Base-by-base conservation (phyloP, 2,113 vertebrate genomes). In the Agelaius phoeniceus region DNA sequence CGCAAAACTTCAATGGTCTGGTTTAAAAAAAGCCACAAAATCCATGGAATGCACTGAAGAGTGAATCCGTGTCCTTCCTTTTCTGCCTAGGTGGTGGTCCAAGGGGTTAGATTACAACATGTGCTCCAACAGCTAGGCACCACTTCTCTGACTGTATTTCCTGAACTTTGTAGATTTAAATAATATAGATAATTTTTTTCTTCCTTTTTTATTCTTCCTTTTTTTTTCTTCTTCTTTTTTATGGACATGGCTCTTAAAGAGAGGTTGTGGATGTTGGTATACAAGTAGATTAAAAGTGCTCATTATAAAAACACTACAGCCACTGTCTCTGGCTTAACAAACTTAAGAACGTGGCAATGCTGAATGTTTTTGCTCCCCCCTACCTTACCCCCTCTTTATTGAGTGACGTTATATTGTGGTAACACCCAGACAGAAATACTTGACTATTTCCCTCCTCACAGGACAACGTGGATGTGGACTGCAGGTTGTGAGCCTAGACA, bases 381-480 rank as follows among this genome's bases (percentile, higher is more conserved):
- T 87, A 67, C 63, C 68, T 96, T 92, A 49, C 76, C 90, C 88
- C 44, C 77, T 90, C 84, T 94, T 37, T 97, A 46, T 84, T 97
- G 49, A 97, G 93, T 95, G 16, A 30, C 75, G 49, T 95, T 97
- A 66, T 93, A 89, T 97, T 97, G 54, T 97, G 96, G 85, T 97
- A 97, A 97, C 85, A 98, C 61, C 89, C 96, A 97, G 96, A 96
- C 89, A 95, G 95, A 97, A 97, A 95, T 96, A 96, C 88, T 97
- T 54, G 76, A 97, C 97, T 98, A 97, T 98, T 97, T 94, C 82
- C 90, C 90, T 97, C 87, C 97, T 97, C 94, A 97, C 97, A 98
- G 98, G 98, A 97, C 97, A 98, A 97, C 91, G 96, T 97, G 97
- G 96, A 98, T 65, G 96, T 97, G 97, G 95, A 98, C 93, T 97